Evolutionary conservation across 2,797 vertebrate genomes (phyloP).

Genomic region (Tragopan temminckii): DNA sequence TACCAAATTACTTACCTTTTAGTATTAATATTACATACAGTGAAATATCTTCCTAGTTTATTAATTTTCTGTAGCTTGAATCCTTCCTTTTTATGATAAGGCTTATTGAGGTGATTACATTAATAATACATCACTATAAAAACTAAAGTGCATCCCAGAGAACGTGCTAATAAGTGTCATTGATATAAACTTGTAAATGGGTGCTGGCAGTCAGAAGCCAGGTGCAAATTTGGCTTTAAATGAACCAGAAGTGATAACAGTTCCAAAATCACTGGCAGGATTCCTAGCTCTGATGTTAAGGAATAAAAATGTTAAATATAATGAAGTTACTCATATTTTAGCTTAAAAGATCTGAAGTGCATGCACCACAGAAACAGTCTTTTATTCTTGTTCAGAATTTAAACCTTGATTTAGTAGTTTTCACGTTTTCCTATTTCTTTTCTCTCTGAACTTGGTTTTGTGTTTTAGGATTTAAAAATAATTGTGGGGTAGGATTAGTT

Average conservation of each 20-base stretch:
- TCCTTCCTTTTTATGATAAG: constrained; percentile 41
- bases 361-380: background rate
- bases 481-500: background rate
- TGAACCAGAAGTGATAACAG: constrained; percentile 38
- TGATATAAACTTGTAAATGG: constrained; percentile 78
- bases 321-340: constrained; percentile 37
- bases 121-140: constrained; percentile 81
- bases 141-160: constrained; percentile 73
- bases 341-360: background rate
- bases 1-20: constrained; percentile 68
- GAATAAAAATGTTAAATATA: constrained; percentile 33
- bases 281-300: constrained; percentile 28
- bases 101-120: constrained; percentile 77
- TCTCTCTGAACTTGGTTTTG: background rate
- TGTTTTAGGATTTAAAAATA: constrained; percentile 33
- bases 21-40: constrained; percentile 59
- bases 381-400: constrained; percentile 6
- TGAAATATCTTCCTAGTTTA: constrained; percentile 21
- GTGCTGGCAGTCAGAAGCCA: constrained; percentile 74
- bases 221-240: constrained; percentile 67
- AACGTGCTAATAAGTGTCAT: constrained; percentile 78
- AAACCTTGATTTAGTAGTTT: background rate
- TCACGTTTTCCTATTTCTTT: background rate
- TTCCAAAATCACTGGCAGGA: constrained; percentile 38
- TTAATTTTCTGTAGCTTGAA: constrained; percentile 50